These are phyloP conservation scores for Motacilla alba DNA, from an alignment of 2,113 vertebrate species.

Conservation along the genomic window DNA sequence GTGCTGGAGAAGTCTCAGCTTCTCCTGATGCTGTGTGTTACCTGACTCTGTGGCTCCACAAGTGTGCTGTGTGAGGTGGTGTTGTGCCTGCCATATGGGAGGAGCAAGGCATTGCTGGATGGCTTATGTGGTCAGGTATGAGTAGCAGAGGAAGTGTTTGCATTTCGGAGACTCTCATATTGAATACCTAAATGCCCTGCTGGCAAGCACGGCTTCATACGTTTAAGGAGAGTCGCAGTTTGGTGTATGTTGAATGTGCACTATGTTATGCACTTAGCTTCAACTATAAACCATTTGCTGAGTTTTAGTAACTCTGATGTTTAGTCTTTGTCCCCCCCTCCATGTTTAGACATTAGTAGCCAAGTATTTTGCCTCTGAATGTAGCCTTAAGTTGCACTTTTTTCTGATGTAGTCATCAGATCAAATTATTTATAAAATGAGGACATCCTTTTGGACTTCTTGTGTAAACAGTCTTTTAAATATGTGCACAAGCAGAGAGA, in stretches of 20 bases:
- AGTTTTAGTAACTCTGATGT: background rate
- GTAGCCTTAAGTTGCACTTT: background rate
- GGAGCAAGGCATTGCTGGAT: background rate
- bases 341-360: constrained; percentile 6
- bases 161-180: background rate
- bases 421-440: constrained; percentile 61
- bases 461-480: constrained; percentile 6
- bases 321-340: constrained; percentile 4
- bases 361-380: constrained; percentile 33
- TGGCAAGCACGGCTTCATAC: background rate
- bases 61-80: background rate
- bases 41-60: background rate
- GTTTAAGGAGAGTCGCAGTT: background rate
- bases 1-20: background rate
- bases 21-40: rapidly evolving
- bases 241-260: background rate
- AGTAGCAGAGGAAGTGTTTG: background rate
- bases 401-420: background rate
- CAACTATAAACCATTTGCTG: background rate
- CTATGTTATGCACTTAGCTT: background rate
- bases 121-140: background rate
- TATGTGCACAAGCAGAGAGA: background rate
- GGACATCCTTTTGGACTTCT: constrained; percentile 33
- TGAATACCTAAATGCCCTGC: background rate
- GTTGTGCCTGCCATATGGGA: rapidly evolving